phyloP scores from a whole-genome alignment of 2,888 invertebrate species.

The Isotomurus palustris region DNA sequence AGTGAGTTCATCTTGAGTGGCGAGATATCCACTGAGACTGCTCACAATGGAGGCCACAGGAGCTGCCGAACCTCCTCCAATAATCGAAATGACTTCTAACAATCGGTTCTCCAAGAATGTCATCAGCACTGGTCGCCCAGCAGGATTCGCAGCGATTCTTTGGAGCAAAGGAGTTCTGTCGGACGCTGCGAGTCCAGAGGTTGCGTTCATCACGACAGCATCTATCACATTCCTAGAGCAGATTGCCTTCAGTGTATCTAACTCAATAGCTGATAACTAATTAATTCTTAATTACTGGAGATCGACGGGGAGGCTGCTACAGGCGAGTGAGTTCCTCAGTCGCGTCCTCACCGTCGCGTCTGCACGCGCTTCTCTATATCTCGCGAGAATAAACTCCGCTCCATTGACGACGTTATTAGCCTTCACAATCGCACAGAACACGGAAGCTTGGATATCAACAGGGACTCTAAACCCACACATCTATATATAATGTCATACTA shows the following conservation, averaged over 20 bases:
- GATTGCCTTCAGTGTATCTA: too few species aligned
- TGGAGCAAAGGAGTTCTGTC: neutral
- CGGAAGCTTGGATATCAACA: slow-evolving; percentile 16
- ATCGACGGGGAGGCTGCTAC: too few species aligned
- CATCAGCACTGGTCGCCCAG: neutral
- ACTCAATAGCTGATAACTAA: too few species aligned
- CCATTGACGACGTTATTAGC: slow-evolving; percentile 16
- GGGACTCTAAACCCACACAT: too few species aligned
- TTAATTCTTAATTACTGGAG: too few species aligned
- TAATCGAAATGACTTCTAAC: neutral
- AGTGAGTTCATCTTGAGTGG: neutral
- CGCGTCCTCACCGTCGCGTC: slow-evolving; percentile 2
- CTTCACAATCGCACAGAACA: slow-evolving; percentile 27
- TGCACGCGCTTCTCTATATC: slow-evolving; percentile 7
- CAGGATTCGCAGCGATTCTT: neutral
- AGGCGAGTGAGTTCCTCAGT: slow-evolving; percentile 21
- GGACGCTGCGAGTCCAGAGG: neutral
- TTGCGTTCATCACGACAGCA: too few species aligned
- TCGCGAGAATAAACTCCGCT: slow-evolving; percentile 17
- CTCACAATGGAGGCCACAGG: neutral
- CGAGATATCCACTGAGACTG: neutral
- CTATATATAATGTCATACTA: too few species aligned
- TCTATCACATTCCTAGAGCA: too few species aligned
- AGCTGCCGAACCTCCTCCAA: neutral
- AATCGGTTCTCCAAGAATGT: neutral